A percentile compares a stretch with the other conserved stretches of the same genome.
These are phyloP conservation scores for Aradus depressus DNA, from an alignment of 2,888 invertebrate genomes.

Conservation along the genomic window DNA sequence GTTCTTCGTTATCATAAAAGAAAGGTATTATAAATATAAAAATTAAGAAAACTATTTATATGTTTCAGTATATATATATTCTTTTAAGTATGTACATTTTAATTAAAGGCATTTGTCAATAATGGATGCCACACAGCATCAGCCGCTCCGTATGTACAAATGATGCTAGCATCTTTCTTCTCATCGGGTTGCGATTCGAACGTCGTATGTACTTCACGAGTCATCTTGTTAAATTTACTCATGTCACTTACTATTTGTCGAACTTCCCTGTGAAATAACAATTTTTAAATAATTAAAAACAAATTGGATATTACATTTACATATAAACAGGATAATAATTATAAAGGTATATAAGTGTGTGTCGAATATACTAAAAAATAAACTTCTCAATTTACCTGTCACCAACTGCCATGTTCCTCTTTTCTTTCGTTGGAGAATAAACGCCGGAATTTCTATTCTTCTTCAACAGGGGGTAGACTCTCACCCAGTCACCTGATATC, in stretches of 20 bases:
- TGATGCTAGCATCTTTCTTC: constrained; percentile 18
- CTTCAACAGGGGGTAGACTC: constrained; percentile 51
- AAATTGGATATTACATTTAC: too few species aligned
- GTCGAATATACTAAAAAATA: too few species aligned
- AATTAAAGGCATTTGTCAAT: too few species aligned
- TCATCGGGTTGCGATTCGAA: constrained; percentile 13
- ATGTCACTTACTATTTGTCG: constrained; percentile 26
- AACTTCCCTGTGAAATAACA: constrained; percentile 28
- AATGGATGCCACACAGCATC: constrained; percentile 28
- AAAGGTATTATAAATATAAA: too few species aligned
- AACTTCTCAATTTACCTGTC: too few species aligned
- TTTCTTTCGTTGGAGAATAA: not conserved
- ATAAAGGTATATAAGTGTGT: too few species aligned
- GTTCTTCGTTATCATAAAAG: too few species aligned
- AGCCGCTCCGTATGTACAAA: constrained; percentile 8
- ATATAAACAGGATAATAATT: too few species aligned
- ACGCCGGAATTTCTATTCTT: not conserved
- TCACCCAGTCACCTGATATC: constrained; percentile 67
- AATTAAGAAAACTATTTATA: too few species aligned
- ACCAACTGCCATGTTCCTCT: too few species aligned
- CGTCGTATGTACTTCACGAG: constrained; percentile 15
- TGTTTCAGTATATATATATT: too few species aligned
- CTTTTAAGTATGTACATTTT: too few species aligned
- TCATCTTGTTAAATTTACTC: constrained; percentile 24
- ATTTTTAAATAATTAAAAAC: not conserved